These are phyloP conservation scores for Eutrigla gurnardus DNA, from an alignment of 2,797 vertebrate species.

Conservation along the genomic window DNA sequence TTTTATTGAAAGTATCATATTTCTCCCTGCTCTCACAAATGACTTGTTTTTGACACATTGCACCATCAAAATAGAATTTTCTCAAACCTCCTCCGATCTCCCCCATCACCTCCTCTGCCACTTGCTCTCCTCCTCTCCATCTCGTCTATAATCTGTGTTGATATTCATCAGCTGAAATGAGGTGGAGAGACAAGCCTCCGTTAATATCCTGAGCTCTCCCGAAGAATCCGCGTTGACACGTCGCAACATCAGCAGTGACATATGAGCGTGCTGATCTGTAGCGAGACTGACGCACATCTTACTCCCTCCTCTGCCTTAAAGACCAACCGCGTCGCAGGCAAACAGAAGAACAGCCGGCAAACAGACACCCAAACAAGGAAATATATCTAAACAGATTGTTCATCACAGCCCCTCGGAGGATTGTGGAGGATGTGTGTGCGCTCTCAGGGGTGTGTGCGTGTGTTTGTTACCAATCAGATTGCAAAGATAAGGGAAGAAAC, in stretches of 20 bases:
- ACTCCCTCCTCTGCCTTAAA: conserved; percentile 6
- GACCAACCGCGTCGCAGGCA: conserved; percentile 21
- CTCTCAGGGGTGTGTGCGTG: neutral
- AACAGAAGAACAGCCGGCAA: conserved; percentile 17
- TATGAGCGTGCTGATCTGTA: conserved; percentile 44
- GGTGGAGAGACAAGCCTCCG: conserved; percentile 46
- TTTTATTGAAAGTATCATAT: neutral
- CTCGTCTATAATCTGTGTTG: conserved; percentile 30
- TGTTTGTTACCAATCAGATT: conserved; percentile 5
- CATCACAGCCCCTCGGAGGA: conserved; percentile 13
- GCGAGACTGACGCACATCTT: conserved; percentile 11
- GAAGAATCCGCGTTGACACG: conserved; percentile 50
- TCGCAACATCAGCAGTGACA: conserved; percentile 49
- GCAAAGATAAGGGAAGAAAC: neutral
- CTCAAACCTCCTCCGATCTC: neutral
- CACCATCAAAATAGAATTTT: neutral
- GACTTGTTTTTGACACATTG: neutral
- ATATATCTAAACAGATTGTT: conserved; percentile 19
- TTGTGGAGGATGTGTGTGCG: neutral
- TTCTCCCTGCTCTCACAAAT: too few species aligned
- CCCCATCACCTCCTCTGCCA: neutral
- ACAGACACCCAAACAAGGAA: conserved; percentile 23
- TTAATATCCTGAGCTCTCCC: conserved; percentile 61
- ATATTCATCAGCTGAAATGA: conserved; percentile 59
- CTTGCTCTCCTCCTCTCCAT: neutral